Evolutionary conservation across 30 jellyfish, hydroid and myxozoan genomes (phyloP).

Genomic region (Catostylus mosaicus): DNA sequence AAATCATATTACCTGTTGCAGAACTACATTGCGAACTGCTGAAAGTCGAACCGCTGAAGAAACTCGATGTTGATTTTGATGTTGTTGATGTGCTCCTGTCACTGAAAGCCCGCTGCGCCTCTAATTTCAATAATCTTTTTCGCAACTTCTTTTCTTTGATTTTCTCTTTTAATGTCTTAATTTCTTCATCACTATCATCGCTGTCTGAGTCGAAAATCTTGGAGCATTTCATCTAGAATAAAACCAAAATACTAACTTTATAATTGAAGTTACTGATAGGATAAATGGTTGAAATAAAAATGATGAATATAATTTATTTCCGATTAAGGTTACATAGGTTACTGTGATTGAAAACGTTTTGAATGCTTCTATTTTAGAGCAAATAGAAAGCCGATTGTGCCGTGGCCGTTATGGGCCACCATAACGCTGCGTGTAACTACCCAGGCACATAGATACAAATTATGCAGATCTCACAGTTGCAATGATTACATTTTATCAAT

Average conservation of each 20-base stretch:
- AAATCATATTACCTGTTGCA: slow-evolving; percentile 78
- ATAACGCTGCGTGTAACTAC: too few relatives aligned
- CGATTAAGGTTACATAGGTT: too few relatives aligned
- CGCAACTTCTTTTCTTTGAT: slow-evolving; percentile 62
- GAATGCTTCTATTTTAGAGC: too few relatives aligned
- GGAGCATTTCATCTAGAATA: slow-evolving; percentile 65
- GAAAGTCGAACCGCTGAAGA: slow-evolving; percentile 77
- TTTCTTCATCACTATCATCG: slow-evolving; percentile 82
- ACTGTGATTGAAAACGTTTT: too few relatives aligned
- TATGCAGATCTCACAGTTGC: too few relatives aligned
- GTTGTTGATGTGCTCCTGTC: slow-evolving; percentile 57
- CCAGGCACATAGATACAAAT: too few relatives aligned
- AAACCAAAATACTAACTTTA: neutral
- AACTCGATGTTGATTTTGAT: slow-evolving; percentile 61
- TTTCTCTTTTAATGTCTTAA: slow-evolving; percentile 47
- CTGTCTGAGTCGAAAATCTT: slow-evolving; percentile 55
- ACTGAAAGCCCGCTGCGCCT: slow-evolving; percentile 43
- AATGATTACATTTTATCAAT: too few relatives aligned
- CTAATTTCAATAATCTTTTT: slow-evolving; percentile 28
- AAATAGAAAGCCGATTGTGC: too few relatives aligned
- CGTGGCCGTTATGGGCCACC: too few relatives aligned
- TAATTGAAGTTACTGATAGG: neutral
- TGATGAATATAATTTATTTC: too few relatives aligned
- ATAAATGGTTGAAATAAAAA: too few relatives aligned
- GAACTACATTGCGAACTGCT: slow-evolving; percentile 78